Base-by-base conservation (phyloP, 1,140 invertebrate species). In the Tetragonula clypearis region DNA sequence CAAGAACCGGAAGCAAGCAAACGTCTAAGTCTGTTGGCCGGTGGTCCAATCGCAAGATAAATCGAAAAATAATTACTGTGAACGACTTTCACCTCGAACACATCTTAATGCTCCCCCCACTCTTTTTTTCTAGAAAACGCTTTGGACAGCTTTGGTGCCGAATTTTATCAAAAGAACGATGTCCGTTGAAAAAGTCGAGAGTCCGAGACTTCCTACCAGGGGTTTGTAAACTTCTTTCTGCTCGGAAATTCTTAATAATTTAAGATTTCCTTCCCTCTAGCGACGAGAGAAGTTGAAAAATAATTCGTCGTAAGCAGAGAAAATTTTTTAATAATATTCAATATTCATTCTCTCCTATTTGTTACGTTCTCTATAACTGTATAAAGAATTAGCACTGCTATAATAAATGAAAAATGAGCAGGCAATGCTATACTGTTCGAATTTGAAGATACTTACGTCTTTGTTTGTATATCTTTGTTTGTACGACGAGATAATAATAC, bases 21-120 rank as follows among this genome's bases (percentile, higher is more conserved):
- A 93, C 90, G 82, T 84, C 68, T 58, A 90, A 85, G 83, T 86
- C 87, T 92, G 90, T 92, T 92, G 90, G 87, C 88, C 75, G 92
- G 93, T 94, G 93, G 93, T 93, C 94, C 76, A 3, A 55, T 26
- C 60, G 23, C 55, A 90, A 91, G 94, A 94, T 93, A 86, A 92
- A 94, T 94, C 75, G 90, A 82, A 85, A 93, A 93, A 75, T 92
- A 93, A 94, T 94, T 92, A 91, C 88, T 72, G 62, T 30, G 66
- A 79, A 35, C 55, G 72, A 58, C 66, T 35, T 85, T 77, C 21
- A 74, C 55, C 62, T 30, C 62, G 17, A 6, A 41, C 78, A 90
- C 82, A 71, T 82, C 86, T 87, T 86, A 87, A 88, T 90, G 81
- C 62, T 19, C 17, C 56, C 19, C 14, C 21, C 53, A 21, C n/a